phyloP scores from a whole-genome alignment of 2,888 invertebrate genomes.

The Dolichopus griseipennis region DNA sequence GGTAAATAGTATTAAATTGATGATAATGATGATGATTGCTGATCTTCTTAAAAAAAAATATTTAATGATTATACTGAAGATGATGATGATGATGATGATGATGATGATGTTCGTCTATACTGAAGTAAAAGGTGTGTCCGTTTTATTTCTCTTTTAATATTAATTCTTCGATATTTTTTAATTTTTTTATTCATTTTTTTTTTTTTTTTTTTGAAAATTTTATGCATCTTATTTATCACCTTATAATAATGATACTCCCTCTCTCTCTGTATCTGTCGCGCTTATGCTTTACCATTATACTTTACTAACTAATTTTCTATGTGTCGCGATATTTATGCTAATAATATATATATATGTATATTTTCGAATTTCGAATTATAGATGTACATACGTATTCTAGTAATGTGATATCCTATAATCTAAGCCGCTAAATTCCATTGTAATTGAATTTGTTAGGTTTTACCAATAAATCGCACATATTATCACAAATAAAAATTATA shows the following conservation, averaged over 20 bases:
- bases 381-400: slow-evolving; percentile 7
- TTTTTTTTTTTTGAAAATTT: neutral
- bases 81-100: no score
- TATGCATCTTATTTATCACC: slow-evolving; percentile 19
- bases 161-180: neutral
- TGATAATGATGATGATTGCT: no score
- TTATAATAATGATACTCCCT: slow-evolving; percentile 14
- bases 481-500: slow-evolving; percentile 17
- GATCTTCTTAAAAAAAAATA: no score
- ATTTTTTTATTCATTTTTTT: neutral
- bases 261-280: slow-evolving; percentile 8
- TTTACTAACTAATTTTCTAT: no score
- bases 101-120: neutral
- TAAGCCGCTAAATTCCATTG: slow-evolving; percentile 23
- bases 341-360: no score
- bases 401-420: slow-evolving; percentile 23
- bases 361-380: no score
- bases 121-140: neutral
- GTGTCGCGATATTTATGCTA: no score
- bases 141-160: neutral
- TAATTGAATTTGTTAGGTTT: slow-evolving; percentile 22
- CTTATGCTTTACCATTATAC: no score
- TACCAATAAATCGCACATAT: slow-evolving; percentile 22
- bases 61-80: no score
- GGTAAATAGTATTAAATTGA: no score